phyloP scores from a whole-genome alignment of 2,113 vertebrate species.

The Apodemus speciosus region DNA sequence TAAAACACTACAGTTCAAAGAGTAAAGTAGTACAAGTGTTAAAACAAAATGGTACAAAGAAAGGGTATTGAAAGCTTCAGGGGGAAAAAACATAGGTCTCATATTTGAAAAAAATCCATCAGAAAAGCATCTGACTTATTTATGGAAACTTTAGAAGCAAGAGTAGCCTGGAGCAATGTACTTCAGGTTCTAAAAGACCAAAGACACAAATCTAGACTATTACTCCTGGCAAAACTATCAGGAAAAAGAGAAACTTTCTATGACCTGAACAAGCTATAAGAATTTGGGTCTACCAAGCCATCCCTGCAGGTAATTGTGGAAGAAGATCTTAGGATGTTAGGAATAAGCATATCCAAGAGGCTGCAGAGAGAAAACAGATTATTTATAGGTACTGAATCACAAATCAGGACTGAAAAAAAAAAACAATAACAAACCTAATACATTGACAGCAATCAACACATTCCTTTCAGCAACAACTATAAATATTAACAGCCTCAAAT shows the following conservation, averaged over 20 bases:
- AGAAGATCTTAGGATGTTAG: not conserved
- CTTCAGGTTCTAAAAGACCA: not conserved
- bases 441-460: not conserved
- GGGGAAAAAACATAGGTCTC: too few species aligned
- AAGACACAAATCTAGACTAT: not conserved
- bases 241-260: not conserved
- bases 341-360: not conserved
- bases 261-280: not conserved
- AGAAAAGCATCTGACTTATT: not conserved
- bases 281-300: not conserved
- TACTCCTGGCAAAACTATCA: not conserved
- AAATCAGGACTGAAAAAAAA: not conserved
- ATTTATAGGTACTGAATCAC: too few species aligned
- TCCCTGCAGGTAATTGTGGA: not conserved
- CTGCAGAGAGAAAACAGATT: not conserved
- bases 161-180: not conserved
- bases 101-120: not conserved
- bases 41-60: not conserved
- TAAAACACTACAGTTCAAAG: not conserved
- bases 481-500: not conserved
- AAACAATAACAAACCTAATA: not conserved
- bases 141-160: not conserved
- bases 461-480: not conserved
- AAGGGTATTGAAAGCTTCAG: not conserved
- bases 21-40: not conserved